These are phyloP conservation scores for Eurois occulta DNA, from an alignment of 2,888 invertebrate species.

Conservation along the genomic window DNA sequence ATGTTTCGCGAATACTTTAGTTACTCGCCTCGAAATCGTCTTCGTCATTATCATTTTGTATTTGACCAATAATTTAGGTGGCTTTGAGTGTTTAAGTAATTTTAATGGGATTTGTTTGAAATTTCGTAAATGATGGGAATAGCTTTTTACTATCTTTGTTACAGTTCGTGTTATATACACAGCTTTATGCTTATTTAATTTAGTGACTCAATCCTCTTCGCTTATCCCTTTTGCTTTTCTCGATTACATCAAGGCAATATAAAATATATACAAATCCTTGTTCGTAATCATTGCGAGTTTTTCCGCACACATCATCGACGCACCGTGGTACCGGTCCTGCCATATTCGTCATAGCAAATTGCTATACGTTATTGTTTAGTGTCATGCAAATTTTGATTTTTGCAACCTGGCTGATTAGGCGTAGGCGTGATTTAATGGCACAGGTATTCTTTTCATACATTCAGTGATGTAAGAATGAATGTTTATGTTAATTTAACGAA, in stretches of 20 bases:
- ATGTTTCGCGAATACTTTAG: conserved; percentile 67
- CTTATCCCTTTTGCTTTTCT: not conserved
- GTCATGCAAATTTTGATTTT: conserved; percentile 81
- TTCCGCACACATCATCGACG: conserved; percentile 26
- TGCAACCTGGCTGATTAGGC: conserved; percentile 71
- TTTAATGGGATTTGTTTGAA: conserved; percentile 12
- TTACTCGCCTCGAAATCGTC: conserved; percentile 53
- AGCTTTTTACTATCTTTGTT: not conserved
- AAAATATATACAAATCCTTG: conserved; percentile 1
- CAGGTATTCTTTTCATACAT: conserved; percentile 70
- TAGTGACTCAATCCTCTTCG: not conserved
- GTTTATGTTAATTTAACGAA: conserved; percentile 63
- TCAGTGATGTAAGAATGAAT: conserved; percentile 61
- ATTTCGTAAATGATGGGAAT: conserved; percentile 30
- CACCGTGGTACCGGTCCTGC: conserved; percentile 57
- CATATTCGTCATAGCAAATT: conserved; percentile 63
- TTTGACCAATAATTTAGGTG: conserved; percentile 38
- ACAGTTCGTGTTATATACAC: not conserved
- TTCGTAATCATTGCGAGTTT: conserved; percentile 32
- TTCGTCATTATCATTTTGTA: conserved; percentile 50
- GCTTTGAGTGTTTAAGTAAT: conserved; percentile 15
- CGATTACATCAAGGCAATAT: not conserved
- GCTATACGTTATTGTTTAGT: conserved; percentile 58
- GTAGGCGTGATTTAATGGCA: conserved; percentile 74
- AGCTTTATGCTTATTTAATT: not conserved